Evolutionary conservation across 2,888 invertebrate species (phyloP), one percentile per base, ranked within the genome.

Genomic region (Trichogramma dendrolimi): DNA sequence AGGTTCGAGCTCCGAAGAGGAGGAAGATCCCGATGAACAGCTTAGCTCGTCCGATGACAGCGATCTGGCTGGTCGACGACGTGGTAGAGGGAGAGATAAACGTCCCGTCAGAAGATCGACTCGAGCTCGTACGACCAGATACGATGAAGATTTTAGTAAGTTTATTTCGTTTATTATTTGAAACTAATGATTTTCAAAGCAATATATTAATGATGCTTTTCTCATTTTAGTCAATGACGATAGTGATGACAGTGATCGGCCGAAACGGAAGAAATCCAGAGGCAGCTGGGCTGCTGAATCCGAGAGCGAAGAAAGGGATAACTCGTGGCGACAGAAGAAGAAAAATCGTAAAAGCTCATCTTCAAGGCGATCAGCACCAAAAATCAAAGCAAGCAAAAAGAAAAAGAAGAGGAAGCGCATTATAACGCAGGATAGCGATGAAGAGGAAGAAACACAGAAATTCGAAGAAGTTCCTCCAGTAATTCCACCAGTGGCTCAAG

Each of bases 1-100:
- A 75, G 92, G 92, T 49, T 87, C 89, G 0, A 88, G 89, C 85
- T 89, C 79, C 0, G 77, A 77, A 0, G 86, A 87, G 50, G 86
- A 87, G 53, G 86, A 87, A 40, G 84, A 85, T 58, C 82, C 82
- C 41, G 84, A 82, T 7, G 82, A 81, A 56, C 80, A 79, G 44
- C 74, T 79, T n/a, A 80, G 81, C 0, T 83, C 83, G 1, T 83
- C 83, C 40, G 85, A 84, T 7, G 86, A 86, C 39, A 85, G 82
- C n/a, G 81, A 80, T 10, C 73, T 82, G 50, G 83, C 82, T 47
- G 75, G 80, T 4, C 76, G 80, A 27, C 80, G 82, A 27, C 79
- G 82, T 10, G 77, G 81, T 48, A 81, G 81, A 43, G 81, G 81
- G 49, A 76, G 79, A 4, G 80, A 80, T 46, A 67, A 73, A 6